These are phyloP conservation scores for Volucella inanis DNA, from an alignment of 2,888 invertebrate species.

Conservation along the genomic window DNA sequence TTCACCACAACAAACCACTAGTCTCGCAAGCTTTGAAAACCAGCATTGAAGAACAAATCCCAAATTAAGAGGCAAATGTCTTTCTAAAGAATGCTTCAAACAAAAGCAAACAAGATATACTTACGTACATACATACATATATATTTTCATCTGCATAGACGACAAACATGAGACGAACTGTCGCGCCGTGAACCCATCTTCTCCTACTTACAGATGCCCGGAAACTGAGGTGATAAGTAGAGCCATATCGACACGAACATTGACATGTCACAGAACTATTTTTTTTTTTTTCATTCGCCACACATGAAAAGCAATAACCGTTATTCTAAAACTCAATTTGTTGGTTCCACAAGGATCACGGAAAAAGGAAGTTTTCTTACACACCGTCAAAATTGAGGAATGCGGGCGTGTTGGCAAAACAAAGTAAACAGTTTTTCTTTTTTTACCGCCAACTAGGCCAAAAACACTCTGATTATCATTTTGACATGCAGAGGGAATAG, in stretches of 20 bases:
- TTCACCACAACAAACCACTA: too few species aligned
- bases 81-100: too few species aligned
- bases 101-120: too few species aligned
- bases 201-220: not conserved
- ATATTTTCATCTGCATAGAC: not conserved
- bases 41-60: too few species aligned
- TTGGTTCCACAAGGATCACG: slow-evolving; percentile 7
- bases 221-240: slow-evolving; percentile 30
- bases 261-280: slow-evolving; percentile 47
- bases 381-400: slow-evolving; percentile 14
- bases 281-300: not conserved
- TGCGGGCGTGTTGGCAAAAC: slow-evolving; percentile 18
- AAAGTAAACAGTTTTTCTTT: slow-evolving; percentile 7
- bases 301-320: slow-evolving; percentile 22
- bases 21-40: too few species aligned
- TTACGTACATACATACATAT: too few species aligned
- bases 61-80: too few species aligned
- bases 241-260: slow-evolving; percentile 48
- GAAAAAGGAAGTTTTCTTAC: not conserved
- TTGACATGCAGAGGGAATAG: slow-evolving; percentile 22
- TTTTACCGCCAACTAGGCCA: slow-evolving; percentile 2
- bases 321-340: slow-evolving; percentile 33
- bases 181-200: not conserved
- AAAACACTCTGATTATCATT: slow-evolving; percentile 38
- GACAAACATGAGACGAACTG: not conserved